Conservation (phyloP, 2,797 vertebrate genomes). For the Peromyscus aztecus region DNA sequence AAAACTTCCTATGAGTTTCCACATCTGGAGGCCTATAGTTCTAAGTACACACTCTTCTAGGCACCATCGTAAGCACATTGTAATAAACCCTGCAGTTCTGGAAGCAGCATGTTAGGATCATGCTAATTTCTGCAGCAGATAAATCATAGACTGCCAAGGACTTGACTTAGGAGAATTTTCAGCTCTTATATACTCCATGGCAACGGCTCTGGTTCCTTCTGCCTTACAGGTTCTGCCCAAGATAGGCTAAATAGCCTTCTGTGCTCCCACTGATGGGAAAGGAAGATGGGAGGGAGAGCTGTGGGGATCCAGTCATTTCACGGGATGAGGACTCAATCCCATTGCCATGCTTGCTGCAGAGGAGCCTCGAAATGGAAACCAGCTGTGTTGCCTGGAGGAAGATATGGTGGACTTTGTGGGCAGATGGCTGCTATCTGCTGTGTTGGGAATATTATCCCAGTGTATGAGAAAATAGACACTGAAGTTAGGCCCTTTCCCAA, state of each 20-base stretch:
- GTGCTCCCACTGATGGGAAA: not conserved
- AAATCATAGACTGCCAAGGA: not conserved
- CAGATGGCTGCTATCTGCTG: not conserved
- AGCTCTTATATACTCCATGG: not conserved
- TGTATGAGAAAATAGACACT: not conserved
- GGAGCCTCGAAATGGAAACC: not conserved
- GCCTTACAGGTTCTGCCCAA: not conserved
- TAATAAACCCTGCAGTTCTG: not conserved
- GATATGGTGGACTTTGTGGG: not conserved
- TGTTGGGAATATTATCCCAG: not conserved
- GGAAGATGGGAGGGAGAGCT: not conserved
- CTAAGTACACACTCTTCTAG: not conserved
- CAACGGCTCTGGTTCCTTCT: not conserved
- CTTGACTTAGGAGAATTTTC: not conserved
- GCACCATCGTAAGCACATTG: not conserved
- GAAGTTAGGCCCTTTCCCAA: not conserved
- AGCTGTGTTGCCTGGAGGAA: not conserved
- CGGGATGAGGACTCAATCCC: not conserved
- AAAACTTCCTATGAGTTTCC: not conserved
- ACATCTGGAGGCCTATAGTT: not conserved
- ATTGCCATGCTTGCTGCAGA: not conserved
- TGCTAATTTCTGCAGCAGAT: not conserved
- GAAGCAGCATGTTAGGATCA: not conserved
- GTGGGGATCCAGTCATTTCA: not conserved
- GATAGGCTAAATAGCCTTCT: not conserved